Evolutionary conservation across 1,140 invertebrate genomes (phyloP).

Genomic region (Temnothorax nylanderi): DNA sequence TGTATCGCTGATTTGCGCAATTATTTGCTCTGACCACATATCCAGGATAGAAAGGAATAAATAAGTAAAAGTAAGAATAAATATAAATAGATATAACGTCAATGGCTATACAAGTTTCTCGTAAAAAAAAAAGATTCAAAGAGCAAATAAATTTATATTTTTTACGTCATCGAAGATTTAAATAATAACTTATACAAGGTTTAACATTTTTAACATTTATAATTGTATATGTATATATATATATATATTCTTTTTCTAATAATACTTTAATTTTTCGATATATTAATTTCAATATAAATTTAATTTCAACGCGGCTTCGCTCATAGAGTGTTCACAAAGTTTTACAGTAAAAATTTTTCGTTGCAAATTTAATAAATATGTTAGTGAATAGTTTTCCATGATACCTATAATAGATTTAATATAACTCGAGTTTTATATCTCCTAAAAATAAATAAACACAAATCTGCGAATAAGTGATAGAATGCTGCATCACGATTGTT

Average conservation of each 20-base stretch:
- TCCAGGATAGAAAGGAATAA: neutral
- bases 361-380: neutral
- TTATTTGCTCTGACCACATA: neutral
- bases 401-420: neutral
- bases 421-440: neutral
- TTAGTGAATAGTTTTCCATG: neutral
- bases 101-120: neutral
- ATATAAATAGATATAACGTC: neutral
- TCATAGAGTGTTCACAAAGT: no score
- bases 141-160: neutral
- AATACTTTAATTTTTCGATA: constrained; percentile 1
- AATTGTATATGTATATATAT: neutral
- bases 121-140: neutral
- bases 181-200: neutral
- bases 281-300: neutral
- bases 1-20: neutral
- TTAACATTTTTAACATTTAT: neutral
- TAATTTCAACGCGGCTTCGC: neutral
- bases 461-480: neutral
- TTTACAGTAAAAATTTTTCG: neutral
- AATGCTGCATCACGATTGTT: neutral
- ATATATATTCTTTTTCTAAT: neutral
- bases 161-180: neutral
- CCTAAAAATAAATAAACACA: neutral
- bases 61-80: neutral